Percentiles rank a stretch among this genome's conserved stretches.
Conservation (phyloP, 2,888 invertebrate genomes). For the Clusia tigrina region DNA sequence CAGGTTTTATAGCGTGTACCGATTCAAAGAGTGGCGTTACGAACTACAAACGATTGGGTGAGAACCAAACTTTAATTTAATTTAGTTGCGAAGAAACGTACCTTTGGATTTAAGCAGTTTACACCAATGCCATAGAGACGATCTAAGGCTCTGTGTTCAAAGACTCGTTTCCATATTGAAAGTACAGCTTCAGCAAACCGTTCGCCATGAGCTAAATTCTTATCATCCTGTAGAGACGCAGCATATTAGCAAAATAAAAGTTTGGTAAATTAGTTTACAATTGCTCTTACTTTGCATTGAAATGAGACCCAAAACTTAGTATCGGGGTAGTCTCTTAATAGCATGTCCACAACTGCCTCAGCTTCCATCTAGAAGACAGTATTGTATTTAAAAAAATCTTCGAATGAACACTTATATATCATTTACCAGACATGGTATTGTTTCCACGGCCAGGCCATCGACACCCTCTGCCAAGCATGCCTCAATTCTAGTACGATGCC, state of each 20-base stretch:
- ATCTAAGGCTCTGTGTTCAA: constrained; percentile 68
- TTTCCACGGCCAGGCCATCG: constrained; percentile 86
- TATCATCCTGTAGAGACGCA: constrained; percentile 66
- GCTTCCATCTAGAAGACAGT: constrained; percentile 70
- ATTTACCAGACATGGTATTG: constrained; percentile 78
- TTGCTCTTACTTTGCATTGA: constrained; percentile 76
- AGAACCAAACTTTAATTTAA: background rate
- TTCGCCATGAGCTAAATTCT: constrained; percentile 79
- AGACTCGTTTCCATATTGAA: constrained; percentile 69
- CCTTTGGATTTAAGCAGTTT: constrained; percentile 80
- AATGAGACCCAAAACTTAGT: constrained; percentile 80
- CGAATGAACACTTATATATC: background rate
- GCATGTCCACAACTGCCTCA: constrained; percentile 77
- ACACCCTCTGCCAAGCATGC: constrained; percentile 79
- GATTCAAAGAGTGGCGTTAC: constrained; percentile 70
- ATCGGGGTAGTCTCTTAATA: constrained; percentile 74
- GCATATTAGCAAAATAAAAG: too few species aligned
- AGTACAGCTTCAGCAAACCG: constrained; percentile 76
- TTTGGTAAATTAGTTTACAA: background rate
- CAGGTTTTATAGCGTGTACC: constrained; percentile 57
- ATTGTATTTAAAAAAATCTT: background rate
- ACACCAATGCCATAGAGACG: constrained; percentile 84
- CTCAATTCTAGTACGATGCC: constrained; percentile 83
- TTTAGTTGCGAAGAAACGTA: constrained; percentile 22
- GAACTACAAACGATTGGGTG: constrained; percentile 37